Base-by-base conservation (phyloP, 2,888 invertebrate species). In the Anagyrus pseudococci region DNA sequence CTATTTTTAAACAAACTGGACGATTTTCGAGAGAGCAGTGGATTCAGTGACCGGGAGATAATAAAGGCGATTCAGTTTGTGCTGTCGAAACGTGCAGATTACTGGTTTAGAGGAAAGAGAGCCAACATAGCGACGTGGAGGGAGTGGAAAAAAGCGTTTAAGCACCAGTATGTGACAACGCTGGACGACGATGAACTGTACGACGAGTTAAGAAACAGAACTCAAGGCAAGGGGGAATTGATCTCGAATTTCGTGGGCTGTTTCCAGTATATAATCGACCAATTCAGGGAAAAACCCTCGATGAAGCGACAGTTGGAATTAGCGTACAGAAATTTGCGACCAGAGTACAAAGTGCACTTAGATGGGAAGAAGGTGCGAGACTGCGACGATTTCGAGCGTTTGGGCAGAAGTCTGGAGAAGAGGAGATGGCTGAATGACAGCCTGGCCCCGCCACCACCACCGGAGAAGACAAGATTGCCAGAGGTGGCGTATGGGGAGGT, bases 201-300 rank as follows among this genome's bases (percentile, higher is more conserved):
- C 1, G 53, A 41, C 17, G 56, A 57, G 1, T 20, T 57, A 15
- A 15, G 37, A 2, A 15, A 15, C 15, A 19, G 56, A 3, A 57
- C 57, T 1, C 47, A 47, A 37, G 47, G 3, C 3, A 47, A 48
- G 17, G 47, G 57, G 1, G 57, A 57, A 10, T 29, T 40, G 23
- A 57, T 57, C n/a, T 3, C 47, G 0, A 7, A 4, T 1, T 57
- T 48, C 17, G 15, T 57, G 1, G 7, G 25, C 2, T 37, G n/a
- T 23, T 13, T 57, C 8, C 0, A 20, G 1, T 19, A 40, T 20
- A 47, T 57, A 1, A 23, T 37, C 13, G 25, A 13, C 1, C 23
- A 17, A 0, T 40, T 57, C 7, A 29, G 15, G 48, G 15, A 15
- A n/a, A 37, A 47, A 4, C 46, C 40, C 0, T 23, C 23, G 1